Evolutionary conservation across 2,113 vertebrate genomes (phyloP).

Genomic region (Pteronura brasiliensis): DNA sequence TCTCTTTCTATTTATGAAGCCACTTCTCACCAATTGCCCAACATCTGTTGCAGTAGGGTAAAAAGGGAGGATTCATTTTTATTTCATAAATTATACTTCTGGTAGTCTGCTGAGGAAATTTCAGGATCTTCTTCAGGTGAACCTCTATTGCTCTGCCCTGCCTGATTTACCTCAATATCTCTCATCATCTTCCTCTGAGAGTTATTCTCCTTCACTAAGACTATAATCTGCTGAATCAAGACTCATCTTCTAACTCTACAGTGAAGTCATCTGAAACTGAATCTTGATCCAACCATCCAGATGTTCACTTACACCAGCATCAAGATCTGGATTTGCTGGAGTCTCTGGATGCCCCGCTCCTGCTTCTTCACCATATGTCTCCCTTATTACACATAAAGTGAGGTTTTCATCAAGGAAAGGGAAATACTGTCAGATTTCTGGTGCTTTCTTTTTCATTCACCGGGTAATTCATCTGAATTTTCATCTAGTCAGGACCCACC

Average conservation of each 20-base stretch:
- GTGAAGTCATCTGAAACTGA: constrained; percentile 91
- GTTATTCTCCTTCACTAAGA: constrained; percentile 86
- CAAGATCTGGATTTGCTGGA: constrained; percentile 79
- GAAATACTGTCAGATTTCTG: constrained; percentile 89
- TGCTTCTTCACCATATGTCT: constrained; percentile 81
- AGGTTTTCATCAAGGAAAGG: constrained; percentile 89
- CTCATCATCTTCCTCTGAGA: constrained; percentile 87
- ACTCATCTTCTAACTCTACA: constrained; percentile 91
- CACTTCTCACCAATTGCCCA: constrained; percentile 87
- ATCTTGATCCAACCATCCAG: constrained; percentile 79
- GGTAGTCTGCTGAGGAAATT: constrained; percentile 90
- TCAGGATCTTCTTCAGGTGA: constrained; percentile 91
- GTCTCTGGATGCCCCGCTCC: constrained; percentile 85
- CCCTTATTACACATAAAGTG: constrained; percentile 89
- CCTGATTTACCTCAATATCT: constrained; percentile 86
- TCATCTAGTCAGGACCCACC: constrained; percentile 51
- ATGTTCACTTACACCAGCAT: constrained; percentile 77
- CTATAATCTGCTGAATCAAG: constrained; percentile 89
- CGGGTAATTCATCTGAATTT: constrained; percentile 72
- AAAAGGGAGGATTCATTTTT: constrained; percentile 88
- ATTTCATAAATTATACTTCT: constrained; percentile 85
- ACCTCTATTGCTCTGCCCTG: constrained; percentile 83
- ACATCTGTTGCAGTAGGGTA: constrained; percentile 86
- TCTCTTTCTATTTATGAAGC: constrained; percentile 79
- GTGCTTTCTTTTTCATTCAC: constrained; percentile 84